phyloP scores from a whole-genome alignment of 2,797 vertebrate genomes.

The Neopelma chrysocephalum region DNA sequence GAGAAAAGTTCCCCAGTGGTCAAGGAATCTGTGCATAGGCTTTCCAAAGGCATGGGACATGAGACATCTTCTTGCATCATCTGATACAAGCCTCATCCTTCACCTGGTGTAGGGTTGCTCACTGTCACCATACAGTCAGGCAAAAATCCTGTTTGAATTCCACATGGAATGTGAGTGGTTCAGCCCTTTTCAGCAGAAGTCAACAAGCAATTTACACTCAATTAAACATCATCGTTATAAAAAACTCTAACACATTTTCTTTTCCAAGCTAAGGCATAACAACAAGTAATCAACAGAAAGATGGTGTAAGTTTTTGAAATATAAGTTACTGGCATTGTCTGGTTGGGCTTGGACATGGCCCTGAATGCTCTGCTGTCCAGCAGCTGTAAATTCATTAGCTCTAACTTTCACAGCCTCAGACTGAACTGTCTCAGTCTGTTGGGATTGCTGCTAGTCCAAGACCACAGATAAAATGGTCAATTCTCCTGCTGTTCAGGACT shows the following conservation, averaged over 20 bases:
- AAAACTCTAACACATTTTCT: background rate
- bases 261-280: background rate
- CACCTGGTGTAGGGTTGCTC: accelerated
- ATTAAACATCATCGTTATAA: background rate
- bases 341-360: background rate
- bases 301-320: background rate
- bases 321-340: background rate
- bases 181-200: background rate
- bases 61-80: background rate
- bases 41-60: background rate
- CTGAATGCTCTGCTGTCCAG: background rate
- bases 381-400: background rate
- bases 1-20: background rate
- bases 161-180: background rate
- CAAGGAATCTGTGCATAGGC: background rate
- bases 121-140: background rate
- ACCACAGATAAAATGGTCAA: background rate
- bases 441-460: background rate
- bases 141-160: background rate
- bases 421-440: background rate
- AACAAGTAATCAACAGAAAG: background rate
- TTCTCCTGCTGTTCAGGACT: background rate
- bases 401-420: background rate
- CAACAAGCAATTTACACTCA: background rate
- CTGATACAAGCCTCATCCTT: background rate